Evolutionary conservation across 2,113 vertebrate genomes (phyloP), one percentile per base, ranked within the genome.

Genomic region (Saiga tatarica): DNA sequence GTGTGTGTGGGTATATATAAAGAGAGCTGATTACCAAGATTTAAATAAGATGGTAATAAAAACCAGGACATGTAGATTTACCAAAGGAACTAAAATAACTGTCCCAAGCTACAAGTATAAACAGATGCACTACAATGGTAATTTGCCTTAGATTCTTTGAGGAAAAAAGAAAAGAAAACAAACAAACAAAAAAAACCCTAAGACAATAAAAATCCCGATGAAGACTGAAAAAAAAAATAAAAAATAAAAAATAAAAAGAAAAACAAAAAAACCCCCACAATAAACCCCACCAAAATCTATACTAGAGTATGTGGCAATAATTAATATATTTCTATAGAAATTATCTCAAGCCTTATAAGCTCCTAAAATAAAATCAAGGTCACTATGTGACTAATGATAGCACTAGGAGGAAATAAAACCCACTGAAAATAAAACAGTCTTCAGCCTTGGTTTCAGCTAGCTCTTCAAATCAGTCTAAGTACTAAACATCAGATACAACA

Each of bases 41-140:
- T 99, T 99, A 99, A 99, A 99, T 99, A 99, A 99, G 98, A 99
- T 99, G 99, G 98, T 98, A 98, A 99, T 87, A 86, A 94, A 85
- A 99, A 99, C 94, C 95, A 98, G 97, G 96, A 98, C 98, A 98
- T 81, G 98, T 88, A 97, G 98, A 98, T 98, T 98, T 98, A 99
- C 97, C 98, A 98, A 98, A 97, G 97, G 45, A 98, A 97, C 98
- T 98, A 98, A 9, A 97, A 94, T 98, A 98, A 98, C 91, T 39
- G 91, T 87, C 97, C 98, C 98, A 97, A 98, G 55, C 98, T 99
- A 99, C 88, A 97, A 92, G 94, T 98, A 99, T 94, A 96, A 97
- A 98, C 97, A 98, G 97, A 98, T 71, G 96, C 95, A 97, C 97
- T 98, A 98, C 97, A 95, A 97, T 97, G 97, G 98, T 98, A 97